Evolutionary conservation across 2,113 vertebrate species (phyloP), one percentile per base, ranked within the genome.

Genomic region (Amphiprion percula): DNA sequence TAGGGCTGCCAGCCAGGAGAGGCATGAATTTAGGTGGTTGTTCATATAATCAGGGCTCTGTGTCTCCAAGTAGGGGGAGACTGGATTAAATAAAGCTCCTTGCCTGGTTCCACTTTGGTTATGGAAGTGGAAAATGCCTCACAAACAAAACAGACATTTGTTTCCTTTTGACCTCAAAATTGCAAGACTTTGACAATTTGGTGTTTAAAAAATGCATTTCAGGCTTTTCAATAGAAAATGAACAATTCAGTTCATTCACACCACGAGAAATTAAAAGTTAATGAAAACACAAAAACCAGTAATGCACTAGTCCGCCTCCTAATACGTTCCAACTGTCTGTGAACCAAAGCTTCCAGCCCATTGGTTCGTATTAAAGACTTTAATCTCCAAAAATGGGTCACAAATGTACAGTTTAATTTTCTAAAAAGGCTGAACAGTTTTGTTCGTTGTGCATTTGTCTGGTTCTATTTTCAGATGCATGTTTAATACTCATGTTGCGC

Each of bases 81-180:
- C 24, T 1, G 41, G 61, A 81, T 87, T 83, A 84, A 81, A 63
- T 79, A 70, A 70, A 84, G 60, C 70, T 44, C 46, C 50, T 28
- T 28, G 26, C 33, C 46, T 56, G 60, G 7, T 77, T 64, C 77
- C 68, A 53, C 59, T 81, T 72, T 1, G 5, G 23, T 71, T 80
- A 71, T 68, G 54, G 81, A 74, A 82, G 71, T 28, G 41, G 2
- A 5, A 64, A 54, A 30, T 24, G 44, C 33, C 53, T 7, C 17
- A 47, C 9, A 50, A 65, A 68, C 4, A 1, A 60, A 47, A 23
- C 21, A 23, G 5, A 19, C 39, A 17, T 41, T 30, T 41, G 21
- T 1, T 54, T 33, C 39, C 12, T 8, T 9, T 5, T 67, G 41
- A 66, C 55, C 10, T 56, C 12, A 61, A 54, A 62, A 44, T 15